Evolutionary conservation across 2,888 invertebrate species (phyloP), one percentile per base, ranked within the genome.

Genomic region (Tromatobia lineatoria): DNA sequence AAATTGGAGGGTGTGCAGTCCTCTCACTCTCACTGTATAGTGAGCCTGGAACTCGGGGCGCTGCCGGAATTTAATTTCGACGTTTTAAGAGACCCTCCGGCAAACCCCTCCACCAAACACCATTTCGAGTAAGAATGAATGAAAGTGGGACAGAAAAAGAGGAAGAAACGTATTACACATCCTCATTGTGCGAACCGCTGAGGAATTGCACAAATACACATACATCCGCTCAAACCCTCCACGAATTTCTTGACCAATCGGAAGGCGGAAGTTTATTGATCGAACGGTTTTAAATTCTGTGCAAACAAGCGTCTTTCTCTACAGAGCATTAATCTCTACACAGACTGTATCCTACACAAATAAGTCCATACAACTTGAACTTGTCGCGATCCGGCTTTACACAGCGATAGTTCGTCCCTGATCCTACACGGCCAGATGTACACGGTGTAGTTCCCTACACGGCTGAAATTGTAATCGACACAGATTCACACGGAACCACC

Each of bases 51-150:
- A 20, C 61, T 38, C 64, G 64, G 20, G 20, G 45, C 18, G 42
- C 82, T 38, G 86, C 78, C 88, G 92, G 92, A 92, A 92, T 92
- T 92, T 92, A 91, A 92, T 92, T 92, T 92, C 90, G 89, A 90
- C 91, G 89, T 91, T 92, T 92, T 90, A 91, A 90, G 89, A 90
- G 89, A 74, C 85, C 85, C 75, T 73, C 50, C 67, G 45, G n/a
- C 18, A 38, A 47, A 42, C 29, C 67, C 67, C 67, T 67, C 67
- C 67, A 66, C 67, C 67, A 66, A 73, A 73, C 34, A 13, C 52
- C 50, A 73, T 77, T 38, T 34, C n/a, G 45, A 69, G 45, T 29
- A 59, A 42, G 71, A 73, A 77, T 59, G 77, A 74, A 47, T 29
- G 59, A 61, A 78, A 78, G 59, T 23, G 23, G 57, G 57, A 54